A percentile compares a stretch with the other conserved stretches of the same genome.
These are phyloP conservation scores for Ginglymostoma cirratum DNA, from an alignment of 2,113 vertebrate genomes.

Conservation along the genomic window DNA sequence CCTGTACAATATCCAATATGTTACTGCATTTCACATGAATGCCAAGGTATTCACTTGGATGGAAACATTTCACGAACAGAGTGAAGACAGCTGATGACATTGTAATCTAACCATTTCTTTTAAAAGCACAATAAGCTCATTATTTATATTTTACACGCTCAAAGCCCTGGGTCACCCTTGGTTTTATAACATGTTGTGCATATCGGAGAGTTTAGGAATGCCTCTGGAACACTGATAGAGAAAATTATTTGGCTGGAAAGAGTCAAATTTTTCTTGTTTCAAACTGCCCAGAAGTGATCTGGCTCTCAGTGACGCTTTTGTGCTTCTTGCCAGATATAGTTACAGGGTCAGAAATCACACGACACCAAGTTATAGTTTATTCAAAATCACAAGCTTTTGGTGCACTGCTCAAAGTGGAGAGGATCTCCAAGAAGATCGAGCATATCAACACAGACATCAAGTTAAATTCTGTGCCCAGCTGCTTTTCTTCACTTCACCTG, in stretches of 20 bases:
- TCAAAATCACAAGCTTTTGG: too few species aligned
- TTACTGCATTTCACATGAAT: not conserved
- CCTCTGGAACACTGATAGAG: not conserved
- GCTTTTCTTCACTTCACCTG: too few species aligned
- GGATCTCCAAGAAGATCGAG: too few species aligned
- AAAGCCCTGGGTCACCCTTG: not conserved
- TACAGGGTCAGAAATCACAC: too few species aligned
- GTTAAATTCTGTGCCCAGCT: too few species aligned
- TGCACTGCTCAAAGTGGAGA: too few species aligned
- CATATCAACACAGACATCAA: too few species aligned
- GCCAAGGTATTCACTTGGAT: not conserved
- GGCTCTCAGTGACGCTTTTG: not conserved
- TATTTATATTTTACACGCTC: too few species aligned
- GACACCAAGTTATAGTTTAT: too few species aligned
- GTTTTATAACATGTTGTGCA: not conserved
- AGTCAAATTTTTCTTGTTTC: not conserved
- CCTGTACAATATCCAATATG: not conserved
- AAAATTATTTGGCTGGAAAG: not conserved
- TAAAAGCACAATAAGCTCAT: not conserved
- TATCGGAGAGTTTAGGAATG: not conserved
- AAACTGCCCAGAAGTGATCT: not conserved
- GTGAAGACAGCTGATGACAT: not conserved
- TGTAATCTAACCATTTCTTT: not conserved
- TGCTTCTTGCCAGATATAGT: not conserved
- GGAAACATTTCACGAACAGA: not conserved